These are phyloP conservation scores for Protonibea diacanthus DNA, from an alignment of 2,797 vertebrate genomes.

Conservation along the genomic window DNA sequence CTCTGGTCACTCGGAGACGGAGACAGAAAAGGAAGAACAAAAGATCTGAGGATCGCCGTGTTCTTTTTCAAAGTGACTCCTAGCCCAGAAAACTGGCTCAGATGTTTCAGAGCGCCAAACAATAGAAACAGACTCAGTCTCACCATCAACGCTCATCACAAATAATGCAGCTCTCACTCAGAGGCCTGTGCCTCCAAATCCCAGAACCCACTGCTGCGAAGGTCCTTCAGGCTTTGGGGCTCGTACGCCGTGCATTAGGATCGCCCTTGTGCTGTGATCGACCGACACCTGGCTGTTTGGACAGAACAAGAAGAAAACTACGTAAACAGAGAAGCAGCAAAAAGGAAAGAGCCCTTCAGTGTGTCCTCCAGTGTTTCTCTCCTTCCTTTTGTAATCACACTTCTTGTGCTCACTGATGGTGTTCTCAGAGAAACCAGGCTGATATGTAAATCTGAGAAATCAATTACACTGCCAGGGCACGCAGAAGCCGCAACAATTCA, in stretches of 20 bases:
- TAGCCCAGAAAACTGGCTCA: conserved; percentile 19
- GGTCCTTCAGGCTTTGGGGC: conserved; percentile 33
- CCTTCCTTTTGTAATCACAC: conserved; percentile 1
- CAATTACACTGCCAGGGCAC: conserved; percentile 54
- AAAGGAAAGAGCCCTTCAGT: conserved; percentile 14
- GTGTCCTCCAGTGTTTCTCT: conserved; percentile 9
- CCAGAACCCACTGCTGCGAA: conserved; percentile 14
- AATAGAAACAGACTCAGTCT: conserved; percentile 17
- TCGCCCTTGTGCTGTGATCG: background rate
- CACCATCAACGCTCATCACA: conserved; percentile 10
- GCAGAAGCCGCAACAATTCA: conserved; percentile 40
- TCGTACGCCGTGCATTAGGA: background rate
- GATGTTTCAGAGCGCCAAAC: conserved; percentile 23
- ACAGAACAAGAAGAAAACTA: background rate
- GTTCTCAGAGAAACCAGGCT: conserved; percentile 23
- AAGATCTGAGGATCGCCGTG: conserved; percentile 22
- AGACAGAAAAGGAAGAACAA: conserved; percentile 35
- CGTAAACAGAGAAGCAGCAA: conserved; percentile 3
- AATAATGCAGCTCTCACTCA: conserved; percentile 28
- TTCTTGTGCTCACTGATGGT: no score
- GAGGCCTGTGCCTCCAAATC: conserved; percentile 26
- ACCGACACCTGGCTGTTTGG: conserved; percentile 35
- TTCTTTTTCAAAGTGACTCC: conserved; percentile 53
- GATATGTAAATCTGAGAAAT: conserved; percentile 61
- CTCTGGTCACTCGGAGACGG: conserved; percentile 33